Base-by-base conservation (phyloP, 2,797 vertebrate species). In the Anabacerthia variegaticeps region DNA sequence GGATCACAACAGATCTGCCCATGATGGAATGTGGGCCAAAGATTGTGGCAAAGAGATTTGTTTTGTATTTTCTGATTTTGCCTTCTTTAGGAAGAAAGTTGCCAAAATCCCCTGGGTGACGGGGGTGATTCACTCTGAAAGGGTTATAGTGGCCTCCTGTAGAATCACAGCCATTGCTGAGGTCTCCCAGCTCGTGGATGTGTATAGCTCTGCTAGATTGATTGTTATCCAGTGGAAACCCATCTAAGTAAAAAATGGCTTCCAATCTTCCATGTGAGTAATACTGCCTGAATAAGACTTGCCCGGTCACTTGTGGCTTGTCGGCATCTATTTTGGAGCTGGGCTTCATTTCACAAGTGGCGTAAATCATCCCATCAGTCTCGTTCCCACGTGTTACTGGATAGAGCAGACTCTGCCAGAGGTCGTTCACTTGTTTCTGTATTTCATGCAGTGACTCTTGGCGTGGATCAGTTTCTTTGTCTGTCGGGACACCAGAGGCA, bases 61-160 rank as follows among this genome's bases (percentile, higher is more conserved):
- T 4, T 23, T 97, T 89, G 72, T 88, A 32, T 32, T 92, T 95
- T 59, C 71, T 93, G 84, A 99, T 98, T 93, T 97, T 98, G 56
- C 98, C 99, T 14, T 98, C 94, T 54, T 96, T 97, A n/a, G 98
- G 91, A 2, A 54, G 46, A 89, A 99, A 99, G 98, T 99, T 99
- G n/a, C 99, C 99, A 21, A 99, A 99, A 97, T 99, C 99, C 55
- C 99, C 99, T 0, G 99, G 99, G 91, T 99, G 99, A 6, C 87
- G 67, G 17, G 99, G 99, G 75, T 99, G 99, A 62, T 97, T 69
- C 24, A 98, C 97, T 1, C 26, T 51, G 34, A 95, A 49, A 2
- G 99, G 99, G 93, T 99, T 99, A 92, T 99, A 99, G 97, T 99
- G 99, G 12, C 98, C 97, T 3, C 98, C 98, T 0, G 98, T 98